Base-by-base conservation (phyloP, 2,797 vertebrate species). In the Pangasius macronema region DNA sequence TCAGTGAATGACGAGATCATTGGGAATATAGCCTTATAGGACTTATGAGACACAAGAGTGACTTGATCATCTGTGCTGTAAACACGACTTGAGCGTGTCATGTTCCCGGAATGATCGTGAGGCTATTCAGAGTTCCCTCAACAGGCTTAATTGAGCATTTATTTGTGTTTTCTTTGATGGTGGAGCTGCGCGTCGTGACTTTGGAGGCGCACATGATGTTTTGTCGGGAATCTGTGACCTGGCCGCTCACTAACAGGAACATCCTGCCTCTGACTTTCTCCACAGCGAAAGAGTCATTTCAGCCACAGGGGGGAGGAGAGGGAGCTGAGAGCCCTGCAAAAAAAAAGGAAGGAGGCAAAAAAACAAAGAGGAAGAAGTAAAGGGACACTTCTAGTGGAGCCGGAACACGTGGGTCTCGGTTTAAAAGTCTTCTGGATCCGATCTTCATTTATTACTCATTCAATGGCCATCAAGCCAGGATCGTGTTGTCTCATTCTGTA, bases 161-260 rank as follows among this genome's bases (percentile, higher is more conserved):
- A 85, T 68, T 61, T 57, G 10, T n/a, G 68, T 83, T 39, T 76
- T 73, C 75, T 61, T 83, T 77, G 30, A 85, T 85, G 49, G 14
- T 73, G 24, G 46, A 81, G 27, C n/a, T 39, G 57, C 42, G 73
- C 61, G 91, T 92, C 91, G 90, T 93, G 92, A 93, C 89, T 61
- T 5, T 30, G 85, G 86, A 86, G 86, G 90, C 86, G 89, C 65
- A 42, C 51, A 55, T 73, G 8, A 51, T 46, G 51, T 77, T 79
- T 61, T 84, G 53, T 42, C 36, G 2, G 57, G 55, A 80, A 39
- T 57, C n/a, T 6, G 73, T 46, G 20, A 46, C 1, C 33, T 65
- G 67, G 36, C 27, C 84, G 87, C 82, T 82, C 68, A 49, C 59
- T 20, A 11, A 27, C 83, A 3, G 11, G 27, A 13, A n/a, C 46